Percentiles rank a stretch among this genome's conserved stretches.
phyloP scores from a whole-genome alignment of 2,797 vertebrate genomes.

The Tarsius wallacei region DNA sequence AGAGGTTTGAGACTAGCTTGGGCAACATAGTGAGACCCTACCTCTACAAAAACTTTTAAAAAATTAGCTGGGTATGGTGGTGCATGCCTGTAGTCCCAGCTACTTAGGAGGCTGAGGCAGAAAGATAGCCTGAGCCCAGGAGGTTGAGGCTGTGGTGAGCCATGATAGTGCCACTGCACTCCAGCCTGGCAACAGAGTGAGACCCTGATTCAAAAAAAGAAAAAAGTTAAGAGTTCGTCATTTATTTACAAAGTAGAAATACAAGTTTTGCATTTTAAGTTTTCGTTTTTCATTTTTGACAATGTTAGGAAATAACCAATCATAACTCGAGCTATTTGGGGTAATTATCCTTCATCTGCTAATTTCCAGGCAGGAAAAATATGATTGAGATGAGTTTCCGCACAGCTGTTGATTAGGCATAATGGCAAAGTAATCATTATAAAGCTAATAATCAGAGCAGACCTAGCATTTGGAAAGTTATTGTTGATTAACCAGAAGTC shows the following conservation, averaged over 20 bases:
- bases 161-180: no score
- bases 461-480: conserved; percentile 60
- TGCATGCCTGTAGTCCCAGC: no score
- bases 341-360: conserved; percentile 81
- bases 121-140: no score
- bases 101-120: no score
- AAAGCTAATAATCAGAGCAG: conserved; percentile 68
- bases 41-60: no score
- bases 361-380: conserved; percentile 81
- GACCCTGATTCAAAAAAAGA: neutral
- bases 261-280: conserved; percentile 39
- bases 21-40: no score
- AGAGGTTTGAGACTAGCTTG: no score
- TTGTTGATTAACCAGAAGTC: conserved; percentile 61
- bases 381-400: conserved; percentile 78
- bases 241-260: conserved; percentile 42
- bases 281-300: conserved; percentile 53
- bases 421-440: conserved; percentile 69
- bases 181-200: no score
- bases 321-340: conserved; percentile 55
- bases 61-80: no score
- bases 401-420: conserved; percentile 78
- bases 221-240: neutral
- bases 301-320: conserved; percentile 63
- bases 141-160: no score